A percentile compares a stretch with the other conserved stretches of the same genome.
Conservation (phyloP, 2,797 vertebrate species). For the Tarsius wallacei region DNA sequence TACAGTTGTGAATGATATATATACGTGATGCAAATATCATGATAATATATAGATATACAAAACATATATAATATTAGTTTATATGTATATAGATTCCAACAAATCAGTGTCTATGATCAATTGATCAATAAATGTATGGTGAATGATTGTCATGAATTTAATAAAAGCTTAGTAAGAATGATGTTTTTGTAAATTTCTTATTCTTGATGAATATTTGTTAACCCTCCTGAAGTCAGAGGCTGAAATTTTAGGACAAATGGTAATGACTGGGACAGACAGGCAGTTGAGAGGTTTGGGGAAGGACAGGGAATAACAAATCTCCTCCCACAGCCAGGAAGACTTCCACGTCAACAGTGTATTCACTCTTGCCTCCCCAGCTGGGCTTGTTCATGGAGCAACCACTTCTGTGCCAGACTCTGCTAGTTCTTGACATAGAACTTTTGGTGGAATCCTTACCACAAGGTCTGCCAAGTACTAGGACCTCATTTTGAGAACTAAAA, state of each 20-base stretch:
- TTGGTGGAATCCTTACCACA: neutral
- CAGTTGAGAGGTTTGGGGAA: neutral
- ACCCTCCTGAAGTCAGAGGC: neutral
- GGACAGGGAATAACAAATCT: neutral
- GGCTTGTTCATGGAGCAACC: neutral
- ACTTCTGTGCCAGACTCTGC: neutral
- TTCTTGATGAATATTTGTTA: constrained; percentile 1
- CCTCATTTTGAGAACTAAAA: neutral
- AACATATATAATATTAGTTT: neutral
- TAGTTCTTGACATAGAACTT: neutral
- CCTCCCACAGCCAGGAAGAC: neutral
- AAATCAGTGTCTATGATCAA: neutral
- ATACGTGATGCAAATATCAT: neutral
- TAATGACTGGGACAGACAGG: neutral
- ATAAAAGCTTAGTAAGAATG: neutral
- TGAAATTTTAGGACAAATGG: neutral
- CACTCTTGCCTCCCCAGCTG: neutral
- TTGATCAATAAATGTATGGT: neutral
- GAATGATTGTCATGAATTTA: neutral
- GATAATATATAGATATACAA: neutral
- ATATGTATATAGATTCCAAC: neutral
- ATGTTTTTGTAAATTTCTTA: constrained; percentile 31
- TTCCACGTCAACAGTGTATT: neutral
- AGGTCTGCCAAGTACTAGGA: neutral
- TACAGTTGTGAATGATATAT: neutral